phyloP scores from a whole-genome alignment of 2,113 vertebrate genomes.

The Carettochelys insculpta region DNA sequence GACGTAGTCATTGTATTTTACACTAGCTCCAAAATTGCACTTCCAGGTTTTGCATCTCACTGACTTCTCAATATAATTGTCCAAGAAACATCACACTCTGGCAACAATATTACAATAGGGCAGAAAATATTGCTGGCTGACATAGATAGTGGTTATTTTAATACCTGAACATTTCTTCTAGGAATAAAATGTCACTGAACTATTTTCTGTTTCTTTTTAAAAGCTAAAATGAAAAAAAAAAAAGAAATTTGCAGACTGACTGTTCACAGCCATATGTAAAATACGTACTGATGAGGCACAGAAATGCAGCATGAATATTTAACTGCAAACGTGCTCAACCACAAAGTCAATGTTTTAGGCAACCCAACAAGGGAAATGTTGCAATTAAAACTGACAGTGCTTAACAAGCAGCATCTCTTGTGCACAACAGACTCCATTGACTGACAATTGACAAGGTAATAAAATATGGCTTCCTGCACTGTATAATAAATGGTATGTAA shows the following conservation, averaged over 20 bases:
- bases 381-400: conserved; percentile 14
- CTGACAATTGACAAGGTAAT: neutral
- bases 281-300: conserved; percentile 24
- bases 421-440: conserved; percentile 29
- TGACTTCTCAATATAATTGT: neutral
- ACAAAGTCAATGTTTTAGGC: conserved; percentile 49
- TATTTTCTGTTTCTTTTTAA: conserved; percentile 32
- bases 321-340: conserved; percentile 48
- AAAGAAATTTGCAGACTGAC: conserved; percentile 28
- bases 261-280: neutral
- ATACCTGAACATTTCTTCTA: conserved; percentile 26
- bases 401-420: conserved; percentile 11
- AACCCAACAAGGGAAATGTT: conserved; percentile 21
- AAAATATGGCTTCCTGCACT: neutral
- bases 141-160: conserved; percentile 24
- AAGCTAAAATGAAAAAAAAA: conserved; percentile 34
- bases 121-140: conserved; percentile 30
- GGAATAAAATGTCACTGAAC: conserved; percentile 33
- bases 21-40: neutral
- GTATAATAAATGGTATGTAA: neutral
- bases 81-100: neutral
- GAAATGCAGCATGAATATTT: conserved; percentile 48
- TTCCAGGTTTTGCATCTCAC: neutral
- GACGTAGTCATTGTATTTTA: neutral
- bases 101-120: fast-evolving